phyloP scores from a whole-genome alignment of 2,797 vertebrate genomes.

The Lacerta viridis region DNA sequence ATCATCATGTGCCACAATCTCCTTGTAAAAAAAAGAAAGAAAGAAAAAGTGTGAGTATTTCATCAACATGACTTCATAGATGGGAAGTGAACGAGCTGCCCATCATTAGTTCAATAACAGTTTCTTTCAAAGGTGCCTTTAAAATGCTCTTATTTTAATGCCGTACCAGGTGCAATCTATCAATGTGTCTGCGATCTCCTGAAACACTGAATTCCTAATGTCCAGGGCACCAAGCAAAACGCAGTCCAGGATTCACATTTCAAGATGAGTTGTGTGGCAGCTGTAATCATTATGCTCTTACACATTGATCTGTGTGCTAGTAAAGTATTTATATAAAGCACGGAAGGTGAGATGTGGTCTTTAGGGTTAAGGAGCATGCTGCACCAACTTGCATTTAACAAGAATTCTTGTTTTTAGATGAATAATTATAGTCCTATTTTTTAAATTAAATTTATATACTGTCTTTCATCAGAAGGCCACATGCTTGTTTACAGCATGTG shows the following conservation, averaged over 20 bases:
- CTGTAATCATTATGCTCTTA: constrained; percentile 61
- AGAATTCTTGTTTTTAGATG: constrained; percentile 49
- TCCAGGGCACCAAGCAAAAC: constrained; percentile 55
- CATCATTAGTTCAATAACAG: constrained; percentile 59
- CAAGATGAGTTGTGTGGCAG: constrained; percentile 64
- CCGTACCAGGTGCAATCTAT: constrained; percentile 48
- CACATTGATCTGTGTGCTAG: constrained; percentile 57
- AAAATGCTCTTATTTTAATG: constrained; percentile 66
- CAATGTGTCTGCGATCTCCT: constrained; percentile 53
- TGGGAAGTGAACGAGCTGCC: constrained; percentile 49
- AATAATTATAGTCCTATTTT: no score
- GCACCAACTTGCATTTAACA: constrained; percentile 54
- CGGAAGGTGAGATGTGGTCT: constrained; percentile 49
- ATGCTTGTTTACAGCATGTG: no score
- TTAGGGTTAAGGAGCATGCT: constrained; percentile 32
- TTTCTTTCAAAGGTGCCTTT: constrained; percentile 61
- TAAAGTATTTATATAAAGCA: constrained; percentile 62
- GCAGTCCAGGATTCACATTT: constrained; percentile 58
- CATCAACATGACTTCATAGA: constrained; percentile 52
- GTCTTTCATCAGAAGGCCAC: no score
- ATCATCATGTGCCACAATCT: constrained; percentile 15
- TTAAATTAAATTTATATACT: no score
- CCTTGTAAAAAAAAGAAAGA: neutral
- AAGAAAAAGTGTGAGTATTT: neutral
- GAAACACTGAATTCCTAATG: constrained; percentile 54